phyloP scores from a whole-genome alignment of 2,113 vertebrate species.

The Theristicus caerulescens region DNA sequence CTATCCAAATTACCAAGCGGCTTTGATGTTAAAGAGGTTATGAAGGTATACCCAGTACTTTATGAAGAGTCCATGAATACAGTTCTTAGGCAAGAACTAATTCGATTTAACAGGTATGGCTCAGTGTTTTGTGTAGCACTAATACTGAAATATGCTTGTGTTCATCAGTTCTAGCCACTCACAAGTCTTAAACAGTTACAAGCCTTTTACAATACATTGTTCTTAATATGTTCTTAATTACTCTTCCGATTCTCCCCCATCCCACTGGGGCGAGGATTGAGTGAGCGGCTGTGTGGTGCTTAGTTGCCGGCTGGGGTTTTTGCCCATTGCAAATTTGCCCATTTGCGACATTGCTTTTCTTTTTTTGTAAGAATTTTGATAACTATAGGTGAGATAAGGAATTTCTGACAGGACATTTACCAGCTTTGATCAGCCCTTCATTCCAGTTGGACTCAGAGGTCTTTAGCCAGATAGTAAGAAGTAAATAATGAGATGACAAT shows the following conservation, averaged over 20 bases:
- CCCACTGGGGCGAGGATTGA: too few relatives aligned
- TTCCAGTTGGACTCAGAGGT: neutral
- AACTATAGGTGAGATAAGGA: neutral
- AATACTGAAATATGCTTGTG: neutral
- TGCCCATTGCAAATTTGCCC: too few relatives aligned
- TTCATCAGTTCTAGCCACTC: neutral
- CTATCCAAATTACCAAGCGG: constrained; percentile 85
- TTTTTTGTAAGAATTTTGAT: neutral
- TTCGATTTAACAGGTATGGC: constrained; percentile 90
- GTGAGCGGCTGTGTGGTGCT: too few relatives aligned
- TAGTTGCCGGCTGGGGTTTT: too few relatives aligned
- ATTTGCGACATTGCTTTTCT: neutral
- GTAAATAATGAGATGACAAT: neutral
- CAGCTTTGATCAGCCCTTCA: neutral
- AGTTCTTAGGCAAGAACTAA: constrained; percentile 89
- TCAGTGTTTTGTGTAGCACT: neutral
- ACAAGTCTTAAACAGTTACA: neutral
- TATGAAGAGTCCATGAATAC: constrained; percentile 96
- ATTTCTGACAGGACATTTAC: neutral
- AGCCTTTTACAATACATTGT: neutral
- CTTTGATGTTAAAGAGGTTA: constrained; percentile 82
- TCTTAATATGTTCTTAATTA: neutral
- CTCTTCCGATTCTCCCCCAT: too few relatives aligned
- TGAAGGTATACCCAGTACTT: constrained; percentile 84
- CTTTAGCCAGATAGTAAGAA: neutral